These are phyloP conservation scores for Clusia tigrina DNA, from an alignment of 2,888 invertebrate species.

Conservation along the genomic window DNA sequence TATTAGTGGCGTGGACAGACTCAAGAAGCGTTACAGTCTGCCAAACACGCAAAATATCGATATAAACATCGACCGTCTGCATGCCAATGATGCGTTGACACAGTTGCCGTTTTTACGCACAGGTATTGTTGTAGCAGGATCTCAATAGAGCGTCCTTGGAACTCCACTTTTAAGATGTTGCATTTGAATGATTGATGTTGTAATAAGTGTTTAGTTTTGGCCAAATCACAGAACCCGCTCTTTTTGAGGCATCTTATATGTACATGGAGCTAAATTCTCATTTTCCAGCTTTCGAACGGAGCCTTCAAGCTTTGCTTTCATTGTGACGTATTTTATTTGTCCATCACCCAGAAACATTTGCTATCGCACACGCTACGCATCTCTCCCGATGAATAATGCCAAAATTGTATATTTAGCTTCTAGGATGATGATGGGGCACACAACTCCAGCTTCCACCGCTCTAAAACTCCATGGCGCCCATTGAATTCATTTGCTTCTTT, in stretches of 20 bases:
- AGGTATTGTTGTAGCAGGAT: constrained; percentile 38
- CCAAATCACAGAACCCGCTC: background rate
- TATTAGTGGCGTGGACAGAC: background rate
- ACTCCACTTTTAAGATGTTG: background rate
- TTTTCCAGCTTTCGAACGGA: background rate
- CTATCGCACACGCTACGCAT: too few species aligned
- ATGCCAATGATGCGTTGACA: constrained; percentile 52
- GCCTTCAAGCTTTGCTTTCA: background rate
- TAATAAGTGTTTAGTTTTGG: constrained; percentile 28
- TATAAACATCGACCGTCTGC: constrained; percentile 61
- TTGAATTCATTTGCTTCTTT: too few species aligned
- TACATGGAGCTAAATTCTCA: background rate
- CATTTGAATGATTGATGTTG: constrained; percentile 38
- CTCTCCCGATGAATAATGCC: too few species aligned
- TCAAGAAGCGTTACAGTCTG: constrained; percentile 64
- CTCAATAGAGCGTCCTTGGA: background rate
- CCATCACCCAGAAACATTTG: too few species aligned
- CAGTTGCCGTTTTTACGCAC: constrained; percentile 46
- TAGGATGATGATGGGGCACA: too few species aligned
- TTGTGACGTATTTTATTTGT: too few species aligned
- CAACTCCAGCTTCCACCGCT: too few species aligned
- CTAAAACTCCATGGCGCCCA: too few species aligned
- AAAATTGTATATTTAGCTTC: too few species aligned
- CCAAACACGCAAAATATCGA: constrained; percentile 58
- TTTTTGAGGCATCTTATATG: background rate